Percentiles rank a stretch among this genome's conserved stretches.
phyloP scores from a whole-genome alignment of 2,113 vertebrate species.

The Galeopterus variegatus region DNA sequence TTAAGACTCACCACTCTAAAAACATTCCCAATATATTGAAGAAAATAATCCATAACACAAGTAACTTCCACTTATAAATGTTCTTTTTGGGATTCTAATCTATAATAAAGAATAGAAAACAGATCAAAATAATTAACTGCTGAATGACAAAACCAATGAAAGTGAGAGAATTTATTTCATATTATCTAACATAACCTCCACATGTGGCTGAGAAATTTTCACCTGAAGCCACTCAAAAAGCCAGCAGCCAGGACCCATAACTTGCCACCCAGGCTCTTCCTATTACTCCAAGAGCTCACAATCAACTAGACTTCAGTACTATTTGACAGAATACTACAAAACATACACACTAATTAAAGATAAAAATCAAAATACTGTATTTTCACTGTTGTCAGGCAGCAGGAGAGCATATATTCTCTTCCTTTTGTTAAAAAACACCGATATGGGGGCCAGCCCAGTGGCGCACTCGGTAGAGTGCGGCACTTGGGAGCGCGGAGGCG shows the following conservation, averaged over 20 bases:
- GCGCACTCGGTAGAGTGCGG: too few species aligned
- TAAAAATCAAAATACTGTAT: neutral
- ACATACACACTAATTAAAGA: neutral
- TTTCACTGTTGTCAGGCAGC: neutral
- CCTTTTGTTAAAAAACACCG: conserved; percentile 7
- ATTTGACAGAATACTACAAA: neutral
- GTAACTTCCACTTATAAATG: neutral
- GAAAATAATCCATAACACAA: neutral
- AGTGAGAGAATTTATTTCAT: neutral
- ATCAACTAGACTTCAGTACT: neutral
- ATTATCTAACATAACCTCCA: neutral
- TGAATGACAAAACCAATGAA: neutral
- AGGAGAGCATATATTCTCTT: neutral
- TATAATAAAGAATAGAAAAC: neutral
- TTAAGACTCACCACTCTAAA: neutral
- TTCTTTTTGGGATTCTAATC: neutral
- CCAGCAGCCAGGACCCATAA: neutral
- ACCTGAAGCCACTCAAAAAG: neutral
- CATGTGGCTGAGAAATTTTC: neutral
- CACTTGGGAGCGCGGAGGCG: too few species aligned
- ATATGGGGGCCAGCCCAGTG: too few species aligned
- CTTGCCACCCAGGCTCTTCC: neutral
- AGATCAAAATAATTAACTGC: neutral
- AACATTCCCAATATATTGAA: neutral
- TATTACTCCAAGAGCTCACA: neutral